Percentiles rank a stretch among this genome's conserved stretches.
phyloP scores from a whole-genome alignment of 2,888 invertebrate species.

The Lordiphosa fenestrarum region DNA sequence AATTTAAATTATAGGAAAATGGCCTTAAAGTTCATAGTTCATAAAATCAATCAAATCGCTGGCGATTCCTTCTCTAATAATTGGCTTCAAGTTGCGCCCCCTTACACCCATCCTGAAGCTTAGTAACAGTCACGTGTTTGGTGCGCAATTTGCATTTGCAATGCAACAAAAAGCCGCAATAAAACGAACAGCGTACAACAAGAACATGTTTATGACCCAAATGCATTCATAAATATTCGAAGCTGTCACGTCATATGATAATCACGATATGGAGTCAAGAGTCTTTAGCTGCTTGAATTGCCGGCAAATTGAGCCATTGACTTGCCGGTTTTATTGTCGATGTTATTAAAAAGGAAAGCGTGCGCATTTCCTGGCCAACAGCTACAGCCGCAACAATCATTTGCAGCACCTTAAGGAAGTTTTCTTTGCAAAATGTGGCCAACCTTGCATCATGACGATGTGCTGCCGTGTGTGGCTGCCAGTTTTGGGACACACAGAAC shows the following conservation, averaged over 20 bases:
- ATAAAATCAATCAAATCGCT: conserved; percentile 31
- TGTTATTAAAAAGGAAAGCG: conserved; percentile 22
- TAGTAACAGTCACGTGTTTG: conserved; percentile 11
- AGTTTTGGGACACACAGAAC: conserved; percentile 26
- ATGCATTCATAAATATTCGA: conserved; percentile 75
- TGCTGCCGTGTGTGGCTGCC: neutral
- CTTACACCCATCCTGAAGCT: neutral
- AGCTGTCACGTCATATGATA: conserved; percentile 78
- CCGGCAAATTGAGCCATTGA: conserved; percentile 70
- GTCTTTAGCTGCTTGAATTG: conserved; percentile 16
- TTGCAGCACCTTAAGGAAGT: conserved; percentile 27
- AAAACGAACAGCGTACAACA: conserved; percentile 1
- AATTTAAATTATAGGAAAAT: conserved; percentile 4
- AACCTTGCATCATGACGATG: neutral
- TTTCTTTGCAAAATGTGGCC: conserved; percentile 2
- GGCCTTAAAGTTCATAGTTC: conserved; percentile 29
- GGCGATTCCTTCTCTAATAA: no score
- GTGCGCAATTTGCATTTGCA: conserved; percentile 47
- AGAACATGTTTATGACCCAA: conserved; percentile 72
- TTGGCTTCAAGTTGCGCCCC: no score
- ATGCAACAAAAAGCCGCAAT: conserved; percentile 31
- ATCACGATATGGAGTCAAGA: conserved; percentile 58
- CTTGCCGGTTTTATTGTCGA: conserved; percentile 24
- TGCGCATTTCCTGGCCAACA: conserved; percentile 27
- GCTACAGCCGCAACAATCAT: conserved; percentile 12